Base-by-base conservation (phyloP, 2,888 invertebrate species). In the Oxycera nigricornis region DNA sequence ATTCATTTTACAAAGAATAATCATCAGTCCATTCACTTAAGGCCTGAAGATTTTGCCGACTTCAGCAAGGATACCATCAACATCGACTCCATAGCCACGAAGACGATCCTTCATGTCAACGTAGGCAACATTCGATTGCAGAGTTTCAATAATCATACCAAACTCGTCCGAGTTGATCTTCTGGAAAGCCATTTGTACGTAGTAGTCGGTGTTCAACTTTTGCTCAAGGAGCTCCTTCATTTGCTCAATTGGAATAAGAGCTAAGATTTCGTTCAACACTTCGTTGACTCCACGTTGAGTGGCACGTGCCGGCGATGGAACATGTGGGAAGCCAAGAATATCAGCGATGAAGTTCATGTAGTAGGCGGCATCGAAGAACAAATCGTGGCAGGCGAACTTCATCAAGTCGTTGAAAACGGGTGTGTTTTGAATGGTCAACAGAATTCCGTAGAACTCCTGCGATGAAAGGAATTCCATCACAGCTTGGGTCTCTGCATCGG, bases 401-500 rank as follows among this genome's bases (percentile, higher is more conserved):
- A 67, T 14, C 11, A 68, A 14, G 3, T 24, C 24, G 20, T 7
- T 41, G 68, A 68, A 68, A 6, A n/a, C 68, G 9, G 46, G 24
- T 26, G 17, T 14, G 20, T 62, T 39, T 30, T 1, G 59, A 41
- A 68, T 28, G 50, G 4, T 26, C 9, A n/a, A n/a, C 24, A 76
- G 59, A 50, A 76, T 68, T 28, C 50, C n/a, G 17, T 35, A 9
- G 46, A 76, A 74, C 7, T 73, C 76, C 0, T 65, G 67, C 2
- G 74, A 74, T 52, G 62, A 31, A 41, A 74, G 11, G 41, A 28
- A 73, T 62, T 67, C 76, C 65, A 76, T 72, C 24, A 74, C 73
- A 9, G 61, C 46, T 65, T 73, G 73, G 30, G 74, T 73, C 70
- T 76, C 76, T 62, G 20, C n/a, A 61, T 76, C 76, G 11, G 61